These are phyloP conservation scores for Seladonia tumulorum DNA, from an alignment of 2,888 invertebrate species.

Conservation along the genomic window DNA sequence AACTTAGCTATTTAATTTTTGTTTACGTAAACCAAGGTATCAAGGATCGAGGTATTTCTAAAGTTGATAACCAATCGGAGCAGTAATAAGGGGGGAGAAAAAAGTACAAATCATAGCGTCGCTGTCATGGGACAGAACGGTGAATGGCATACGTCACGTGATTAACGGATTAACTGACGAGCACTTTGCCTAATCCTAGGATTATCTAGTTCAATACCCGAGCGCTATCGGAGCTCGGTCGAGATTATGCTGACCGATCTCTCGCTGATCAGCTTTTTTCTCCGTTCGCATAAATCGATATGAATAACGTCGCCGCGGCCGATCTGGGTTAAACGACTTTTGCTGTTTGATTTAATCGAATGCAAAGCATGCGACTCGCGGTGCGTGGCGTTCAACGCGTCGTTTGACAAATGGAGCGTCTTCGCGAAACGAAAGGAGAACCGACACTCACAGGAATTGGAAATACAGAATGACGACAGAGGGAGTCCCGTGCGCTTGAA, in stretches of 20 bases:
- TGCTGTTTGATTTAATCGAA: conserved; percentile 41
- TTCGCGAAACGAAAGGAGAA: conserved; percentile 31
- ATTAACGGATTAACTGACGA: conserved; percentile 64
- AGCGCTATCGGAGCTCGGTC: conserved; percentile 59
- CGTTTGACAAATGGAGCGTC: conserved; percentile 42
- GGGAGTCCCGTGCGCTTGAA: conserved; percentile 16
- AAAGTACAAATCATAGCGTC: conserved; percentile 18
- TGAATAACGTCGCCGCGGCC: conserved; percentile 28
- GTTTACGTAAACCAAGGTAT: background rate
- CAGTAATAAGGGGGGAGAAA: background rate
- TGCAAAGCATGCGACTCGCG: conserved; percentile 19
- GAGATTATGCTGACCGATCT: conserved; percentile 56
- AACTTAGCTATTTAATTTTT: background rate
- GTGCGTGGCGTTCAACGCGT: conserved; percentile 33
- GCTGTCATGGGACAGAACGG: conserved; percentile 28
- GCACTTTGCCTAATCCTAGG: conserved; percentile 67
- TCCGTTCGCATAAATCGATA: conserved; percentile 46
- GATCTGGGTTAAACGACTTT: conserved; percentile 50
- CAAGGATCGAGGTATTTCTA: background rate
- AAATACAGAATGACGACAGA: background rate
- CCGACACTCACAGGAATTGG: conserved; percentile 11
- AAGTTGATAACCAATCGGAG: background rate
- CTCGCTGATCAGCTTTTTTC: conserved; percentile 45
- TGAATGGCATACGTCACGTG: conserved; percentile 59
- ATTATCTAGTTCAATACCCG: conserved; percentile 71